These are phyloP conservation scores for Puntigrus tetrazona DNA, from an alignment of 2,113 vertebrate genomes.

Conservation along the genomic window DNA sequence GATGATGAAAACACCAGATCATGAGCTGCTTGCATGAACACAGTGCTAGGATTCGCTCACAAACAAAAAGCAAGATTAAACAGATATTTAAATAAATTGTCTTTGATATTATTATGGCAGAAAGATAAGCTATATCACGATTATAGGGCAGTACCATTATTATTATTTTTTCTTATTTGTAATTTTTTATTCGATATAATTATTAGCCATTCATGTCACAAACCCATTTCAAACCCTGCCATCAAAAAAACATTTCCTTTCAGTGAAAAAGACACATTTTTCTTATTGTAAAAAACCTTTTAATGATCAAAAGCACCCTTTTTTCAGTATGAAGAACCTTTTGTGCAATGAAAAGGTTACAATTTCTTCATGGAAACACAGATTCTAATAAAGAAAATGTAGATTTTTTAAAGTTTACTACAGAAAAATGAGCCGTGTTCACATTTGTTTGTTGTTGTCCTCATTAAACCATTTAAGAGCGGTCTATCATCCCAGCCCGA, in stretches of 20 bases:
- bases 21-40: neutral
- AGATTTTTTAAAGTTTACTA: neutral
- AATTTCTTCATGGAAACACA: neutral
- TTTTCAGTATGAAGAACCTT: neutral
- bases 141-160: neutral
- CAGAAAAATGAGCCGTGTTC: neutral
- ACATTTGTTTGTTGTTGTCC: conserved; percentile 10
- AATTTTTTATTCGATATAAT: neutral
- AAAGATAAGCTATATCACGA: neutral
- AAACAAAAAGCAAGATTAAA: neutral
- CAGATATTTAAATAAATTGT: neutral
- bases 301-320: neutral
- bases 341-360: neutral
- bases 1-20: neutral
- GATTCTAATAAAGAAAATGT: neutral
- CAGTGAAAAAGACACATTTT: neutral
- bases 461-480: conserved; percentile 22
- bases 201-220: neutral
- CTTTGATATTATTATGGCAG: neutral
- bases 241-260: neutral
- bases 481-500: neutral
- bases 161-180: neutral
- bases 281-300: neutral
- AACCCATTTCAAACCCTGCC: neutral
- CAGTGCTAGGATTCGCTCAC: neutral